Evolutionary conservation across 2,888 invertebrate genomes (phyloP).

Genomic region (Melipona bicolor): DNA sequence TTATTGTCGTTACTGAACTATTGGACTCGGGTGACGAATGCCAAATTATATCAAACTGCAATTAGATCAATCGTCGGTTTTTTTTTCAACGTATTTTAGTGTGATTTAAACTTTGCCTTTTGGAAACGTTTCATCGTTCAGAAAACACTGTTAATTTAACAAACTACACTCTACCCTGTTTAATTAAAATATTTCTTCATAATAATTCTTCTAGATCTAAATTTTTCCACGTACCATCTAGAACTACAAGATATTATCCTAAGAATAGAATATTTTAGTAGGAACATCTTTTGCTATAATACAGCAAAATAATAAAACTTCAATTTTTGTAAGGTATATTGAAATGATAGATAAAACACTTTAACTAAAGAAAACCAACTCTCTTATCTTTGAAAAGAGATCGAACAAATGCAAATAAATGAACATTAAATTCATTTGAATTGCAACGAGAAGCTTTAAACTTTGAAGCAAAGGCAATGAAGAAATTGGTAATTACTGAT

Average conservation of each 20-base stretch:
- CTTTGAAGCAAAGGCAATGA: background rate
- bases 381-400: no score
- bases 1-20: conserved; percentile 19
- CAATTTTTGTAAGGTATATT: no score
- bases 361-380: no score
- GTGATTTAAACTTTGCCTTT: no score
- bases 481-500: background rate
- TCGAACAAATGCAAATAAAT: background rate
- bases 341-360: no score
- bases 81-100: background rate
- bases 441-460: background rate
- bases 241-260: no score
- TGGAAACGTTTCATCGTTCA: background rate
- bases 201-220: no score
- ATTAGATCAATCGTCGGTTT: background rate
- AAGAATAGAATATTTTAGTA: no score
- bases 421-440: background rate
- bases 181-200: background rate
- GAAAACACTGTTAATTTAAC: background rate
- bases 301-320: no score
- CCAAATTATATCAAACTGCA: background rate
- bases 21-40: conserved; percentile 24
- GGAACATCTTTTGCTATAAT: no score
- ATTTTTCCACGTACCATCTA: no score
- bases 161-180: background rate